phyloP scores from a whole-genome alignment of 2,113 vertebrate species.

The Nicator chloris region DNA sequence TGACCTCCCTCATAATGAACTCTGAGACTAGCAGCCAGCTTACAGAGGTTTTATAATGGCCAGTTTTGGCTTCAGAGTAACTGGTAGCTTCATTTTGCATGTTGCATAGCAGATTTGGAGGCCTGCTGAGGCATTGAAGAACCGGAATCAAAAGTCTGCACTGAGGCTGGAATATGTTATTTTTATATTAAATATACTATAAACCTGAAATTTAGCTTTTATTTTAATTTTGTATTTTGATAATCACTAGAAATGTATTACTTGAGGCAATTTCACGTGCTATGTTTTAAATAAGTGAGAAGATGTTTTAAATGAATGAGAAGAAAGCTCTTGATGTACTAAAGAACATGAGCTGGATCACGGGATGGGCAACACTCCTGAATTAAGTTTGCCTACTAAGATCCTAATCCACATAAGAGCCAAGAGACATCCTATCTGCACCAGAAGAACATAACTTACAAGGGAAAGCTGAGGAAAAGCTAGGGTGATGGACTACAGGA shows the following conservation, averaged over 20 bases:
- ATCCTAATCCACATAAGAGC: background rate
- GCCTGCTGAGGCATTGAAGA: background rate
- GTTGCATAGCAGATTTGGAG: background rate
- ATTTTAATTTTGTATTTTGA: background rate
- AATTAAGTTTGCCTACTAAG: background rate
- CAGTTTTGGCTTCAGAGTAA: conserved; percentile 53
- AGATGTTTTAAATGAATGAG: background rate
- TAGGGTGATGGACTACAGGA: background rate
- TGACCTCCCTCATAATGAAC: conserved; percentile 67
- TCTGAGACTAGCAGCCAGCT: conserved; percentile 41
- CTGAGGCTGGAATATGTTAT: background rate
- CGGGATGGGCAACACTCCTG: background rate
- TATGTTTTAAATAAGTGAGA: background rate
- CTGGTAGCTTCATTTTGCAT: conserved; percentile 48
- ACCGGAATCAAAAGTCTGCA: background rate
- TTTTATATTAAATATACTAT: background rate
- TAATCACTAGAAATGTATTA: background rate
- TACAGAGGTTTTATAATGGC: conserved; percentile 58
- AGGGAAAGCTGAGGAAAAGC: background rate
- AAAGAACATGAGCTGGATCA: background rate
- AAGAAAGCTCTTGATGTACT: background rate
- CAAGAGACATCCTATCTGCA: background rate
- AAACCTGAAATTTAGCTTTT: background rate
- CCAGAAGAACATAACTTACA: background rate
- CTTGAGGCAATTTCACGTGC: background rate